A percentile compares a stretch with the other conserved stretches of the same genome.
Evolutionary conservation across 2,797 vertebrate genomes (phyloP).

Genomic region (Nannoperca obscura): DNA sequence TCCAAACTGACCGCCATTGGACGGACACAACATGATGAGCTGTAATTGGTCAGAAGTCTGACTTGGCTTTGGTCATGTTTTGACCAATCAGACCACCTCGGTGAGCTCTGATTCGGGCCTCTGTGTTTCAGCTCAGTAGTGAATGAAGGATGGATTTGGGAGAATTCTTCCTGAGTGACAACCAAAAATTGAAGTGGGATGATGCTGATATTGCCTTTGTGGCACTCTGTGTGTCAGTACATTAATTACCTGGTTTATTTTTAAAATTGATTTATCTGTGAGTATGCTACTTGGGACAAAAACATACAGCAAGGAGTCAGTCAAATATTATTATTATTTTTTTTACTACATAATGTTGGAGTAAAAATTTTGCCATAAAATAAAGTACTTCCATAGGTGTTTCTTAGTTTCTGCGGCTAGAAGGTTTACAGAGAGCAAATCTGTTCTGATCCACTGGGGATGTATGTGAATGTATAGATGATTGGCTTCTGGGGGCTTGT

Average conservation of each 20-base stretch:
- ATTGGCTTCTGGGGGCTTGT: constrained; percentile 50
- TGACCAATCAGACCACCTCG: constrained; percentile 43
- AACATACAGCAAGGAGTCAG: constrained; percentile 1
- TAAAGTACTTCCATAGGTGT: constrained; percentile 56
- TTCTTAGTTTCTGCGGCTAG: constrained; percentile 53
- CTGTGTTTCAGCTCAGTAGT: constrained; percentile 39
- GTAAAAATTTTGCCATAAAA: constrained; percentile 44
- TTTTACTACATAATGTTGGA: constrained; percentile 31
- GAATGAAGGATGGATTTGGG: constrained; percentile 47
- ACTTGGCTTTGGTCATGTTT: constrained; percentile 23
- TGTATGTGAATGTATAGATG: constrained; percentile 58
- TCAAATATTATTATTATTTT: constrained; percentile 14
- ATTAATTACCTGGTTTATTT: constrained; percentile 41
- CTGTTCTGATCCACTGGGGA: constrained; percentile 51
- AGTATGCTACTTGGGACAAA: constrained; percentile 22
- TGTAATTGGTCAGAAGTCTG: constrained; percentile 81
- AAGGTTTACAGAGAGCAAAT: constrained; percentile 51
- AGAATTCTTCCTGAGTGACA: constrained; percentile 27
- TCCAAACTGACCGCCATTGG: constrained; percentile 91
- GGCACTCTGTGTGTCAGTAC: constrained; percentile 25
- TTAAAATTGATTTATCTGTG: constrained; percentile 15
- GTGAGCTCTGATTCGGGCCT: constrained; percentile 42
- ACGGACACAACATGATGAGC: constrained; percentile 86
- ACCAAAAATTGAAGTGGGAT: constrained; percentile 43
- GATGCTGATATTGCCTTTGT: constrained; percentile 26